A percentile compares a stretch with the other conserved stretches of the same genome.
These are phyloP conservation scores for Bovichtus variegatus DNA, from an alignment of 2,797 vertebrate genomes.

Conservation along the genomic window DNA sequence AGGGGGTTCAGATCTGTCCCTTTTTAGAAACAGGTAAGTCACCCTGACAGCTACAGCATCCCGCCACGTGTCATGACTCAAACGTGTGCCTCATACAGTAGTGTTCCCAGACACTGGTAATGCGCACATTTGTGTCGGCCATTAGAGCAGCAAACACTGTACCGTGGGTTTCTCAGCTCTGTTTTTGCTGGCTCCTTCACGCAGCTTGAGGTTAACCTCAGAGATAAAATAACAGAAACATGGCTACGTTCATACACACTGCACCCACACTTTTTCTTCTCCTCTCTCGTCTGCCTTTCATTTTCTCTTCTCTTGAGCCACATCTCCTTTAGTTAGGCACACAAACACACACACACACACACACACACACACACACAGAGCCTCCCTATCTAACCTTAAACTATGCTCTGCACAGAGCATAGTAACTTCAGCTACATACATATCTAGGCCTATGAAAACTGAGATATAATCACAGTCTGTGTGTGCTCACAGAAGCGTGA, in stretches of 20 bases:
- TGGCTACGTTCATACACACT: not conserved
- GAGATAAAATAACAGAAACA: conserved; percentile 53
- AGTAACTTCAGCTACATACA: not conserved
- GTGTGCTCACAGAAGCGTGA: conserved; percentile 6
- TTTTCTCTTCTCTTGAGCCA: conserved; percentile 12
- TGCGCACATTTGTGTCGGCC: conserved; percentile 50
- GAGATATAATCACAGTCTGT: conserved; percentile 19
- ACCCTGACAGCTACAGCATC: conserved; percentile 19
- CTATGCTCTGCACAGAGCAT: not conserved
- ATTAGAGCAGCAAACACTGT: conserved; percentile 28
- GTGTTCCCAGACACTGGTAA: conserved; percentile 31
- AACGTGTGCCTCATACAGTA: conserved; percentile 16
- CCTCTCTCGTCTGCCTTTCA: conserved; percentile 13
- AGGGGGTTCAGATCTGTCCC: conserved; percentile 42
- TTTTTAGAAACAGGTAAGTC: conserved; percentile 39
- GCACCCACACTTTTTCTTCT: not conserved
- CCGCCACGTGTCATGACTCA: conserved; percentile 48
- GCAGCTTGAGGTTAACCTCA: conserved; percentile 66
- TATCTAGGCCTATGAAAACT: conserved; percentile 2
- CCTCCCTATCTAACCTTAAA: not conserved
- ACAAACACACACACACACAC: not conserved
- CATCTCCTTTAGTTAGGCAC: not conserved
- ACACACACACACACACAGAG: not conserved
- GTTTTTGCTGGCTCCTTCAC: conserved; percentile 53
- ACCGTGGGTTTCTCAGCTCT: conserved; percentile 37